Percentiles rank a stretch among this genome's conserved stretches.
phyloP scores from a whole-genome alignment of 2,888 invertebrate species.

The Lucinisca nassula region DNA sequence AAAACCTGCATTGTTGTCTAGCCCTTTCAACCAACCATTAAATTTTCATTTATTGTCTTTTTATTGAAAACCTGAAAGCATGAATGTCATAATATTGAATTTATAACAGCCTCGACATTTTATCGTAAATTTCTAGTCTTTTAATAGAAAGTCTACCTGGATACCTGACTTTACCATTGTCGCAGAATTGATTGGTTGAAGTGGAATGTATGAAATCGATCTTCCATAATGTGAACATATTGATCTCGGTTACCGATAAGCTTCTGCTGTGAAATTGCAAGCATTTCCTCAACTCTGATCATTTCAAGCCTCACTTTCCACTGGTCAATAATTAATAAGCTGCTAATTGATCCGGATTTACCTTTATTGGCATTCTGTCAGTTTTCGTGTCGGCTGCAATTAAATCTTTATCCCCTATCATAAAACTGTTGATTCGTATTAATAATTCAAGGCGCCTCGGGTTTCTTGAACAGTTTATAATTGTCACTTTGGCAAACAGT shows the following conservation, averaged over 20 bases:
- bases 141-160: background rate
- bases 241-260: background rate
- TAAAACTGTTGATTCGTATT: constrained; percentile 3
- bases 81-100: background rate
- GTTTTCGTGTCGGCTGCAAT: background rate
- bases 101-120: background rate
- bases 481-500: background rate
- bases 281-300: background rate
- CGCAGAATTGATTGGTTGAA: constrained; percentile 2
- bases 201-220: background rate
- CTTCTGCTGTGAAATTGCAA: constrained; percentile 1
- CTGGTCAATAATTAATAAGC: constrained; percentile 5
- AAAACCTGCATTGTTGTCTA: background rate
- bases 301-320: constrained; percentile 1
- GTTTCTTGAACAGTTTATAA: background rate
- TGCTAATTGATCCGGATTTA: background rate
- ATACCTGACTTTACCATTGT: background rate
- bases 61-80: background rate
- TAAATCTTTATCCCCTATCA: constrained; percentile 2
- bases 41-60: background rate
- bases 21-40: background rate
- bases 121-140: background rate
- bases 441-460: background rate
- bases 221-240: background rate
- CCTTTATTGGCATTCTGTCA: constrained; percentile 1